A percentile compares a stretch with the other conserved stretches of the same genome.
These are phyloP conservation scores for Bombus huntii DNA, from an alignment of 1,140 invertebrate species.

Conservation along the genomic window DNA sequence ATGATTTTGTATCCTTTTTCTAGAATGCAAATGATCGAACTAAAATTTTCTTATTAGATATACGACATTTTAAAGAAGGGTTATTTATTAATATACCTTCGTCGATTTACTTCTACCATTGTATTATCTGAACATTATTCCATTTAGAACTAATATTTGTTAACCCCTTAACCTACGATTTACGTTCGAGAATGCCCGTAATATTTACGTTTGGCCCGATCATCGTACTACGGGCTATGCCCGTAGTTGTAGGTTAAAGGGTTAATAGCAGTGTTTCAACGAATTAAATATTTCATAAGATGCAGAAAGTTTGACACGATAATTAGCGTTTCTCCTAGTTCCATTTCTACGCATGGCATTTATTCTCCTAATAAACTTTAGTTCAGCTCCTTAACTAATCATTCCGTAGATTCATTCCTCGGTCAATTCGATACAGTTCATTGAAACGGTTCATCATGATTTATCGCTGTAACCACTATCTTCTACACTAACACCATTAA, in stretches of 20 bases:
- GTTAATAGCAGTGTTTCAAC: too few relatives aligned
- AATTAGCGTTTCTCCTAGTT: conserved; percentile 14
- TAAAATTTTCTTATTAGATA: too few relatives aligned
- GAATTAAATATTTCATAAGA: not conserved
- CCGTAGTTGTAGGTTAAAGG: too few relatives aligned
- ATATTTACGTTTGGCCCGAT: too few relatives aligned
- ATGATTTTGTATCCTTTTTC: not conserved
- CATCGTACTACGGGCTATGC: too few relatives aligned
- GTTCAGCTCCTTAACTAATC: conserved; percentile 17
- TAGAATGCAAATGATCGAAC: too few relatives aligned
- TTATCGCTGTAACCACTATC: not conserved
- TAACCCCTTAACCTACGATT: not conserved
- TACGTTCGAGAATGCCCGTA: too few relatives aligned
- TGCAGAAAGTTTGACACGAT: not conserved
- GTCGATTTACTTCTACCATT: too few relatives aligned
- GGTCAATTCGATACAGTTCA: conserved; percentile 4
- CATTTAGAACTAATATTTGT: not conserved
- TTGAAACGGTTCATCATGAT: not conserved
- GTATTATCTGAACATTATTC: too few relatives aligned
- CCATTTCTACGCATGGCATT: not conserved
- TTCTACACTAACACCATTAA: not conserved
- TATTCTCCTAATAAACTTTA: conserved; percentile 1
- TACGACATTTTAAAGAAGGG: too few relatives aligned
- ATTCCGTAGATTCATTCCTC: conserved; percentile 3
- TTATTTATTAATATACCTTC: too few relatives aligned